Evolutionary conservation across 37 sponge, comb jelly and placozoan species (phyloP).

Genomic region (Lycopodina hypogea): DNA sequence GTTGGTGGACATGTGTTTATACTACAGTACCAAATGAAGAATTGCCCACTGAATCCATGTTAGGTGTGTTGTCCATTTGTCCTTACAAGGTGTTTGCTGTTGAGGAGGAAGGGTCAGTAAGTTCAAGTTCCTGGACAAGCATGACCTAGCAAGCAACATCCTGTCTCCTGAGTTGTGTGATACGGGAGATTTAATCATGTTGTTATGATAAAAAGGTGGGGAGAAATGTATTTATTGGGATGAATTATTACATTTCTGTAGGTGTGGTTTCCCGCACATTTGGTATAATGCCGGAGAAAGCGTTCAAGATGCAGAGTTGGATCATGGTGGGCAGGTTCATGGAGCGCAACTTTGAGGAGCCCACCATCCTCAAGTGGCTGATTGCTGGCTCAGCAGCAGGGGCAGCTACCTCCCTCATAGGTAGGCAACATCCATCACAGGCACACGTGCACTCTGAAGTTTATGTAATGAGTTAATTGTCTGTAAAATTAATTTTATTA

Average conservation of each 20-base stretch:
- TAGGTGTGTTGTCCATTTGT: too few species aligned
- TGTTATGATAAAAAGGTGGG: too few species aligned
- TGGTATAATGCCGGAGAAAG: constrained; percentile 93
- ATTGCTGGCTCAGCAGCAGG: constrained; percentile 77
- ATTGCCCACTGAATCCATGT: too few species aligned
- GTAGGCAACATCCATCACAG: not conserved
- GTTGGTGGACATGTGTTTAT: too few species aligned
- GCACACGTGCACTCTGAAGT: not conserved
- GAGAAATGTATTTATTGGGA: too few species aligned
- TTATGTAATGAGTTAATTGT: not conserved
- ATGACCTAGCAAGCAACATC: too few species aligned
- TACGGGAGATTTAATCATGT: too few species aligned
- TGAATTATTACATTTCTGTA: constrained; percentile 3
- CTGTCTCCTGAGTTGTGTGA: too few species aligned
- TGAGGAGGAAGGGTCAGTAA: too few species aligned
- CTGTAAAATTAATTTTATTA: not conserved
- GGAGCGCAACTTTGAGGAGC: constrained; percentile 22
- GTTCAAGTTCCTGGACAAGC: too few species aligned
- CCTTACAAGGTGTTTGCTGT: too few species aligned
- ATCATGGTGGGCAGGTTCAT: constrained; percentile 47
- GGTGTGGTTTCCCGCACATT: constrained; percentile 72
- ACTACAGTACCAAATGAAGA: too few species aligned
- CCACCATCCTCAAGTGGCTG: constrained; percentile 55
- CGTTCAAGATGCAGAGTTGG: constrained; percentile 85
- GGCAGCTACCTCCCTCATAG: constrained; percentile 74